These are phyloP conservation scores for Cottus gobio DNA, from an alignment of 2,113 vertebrate species.

Conservation along the genomic window DNA sequence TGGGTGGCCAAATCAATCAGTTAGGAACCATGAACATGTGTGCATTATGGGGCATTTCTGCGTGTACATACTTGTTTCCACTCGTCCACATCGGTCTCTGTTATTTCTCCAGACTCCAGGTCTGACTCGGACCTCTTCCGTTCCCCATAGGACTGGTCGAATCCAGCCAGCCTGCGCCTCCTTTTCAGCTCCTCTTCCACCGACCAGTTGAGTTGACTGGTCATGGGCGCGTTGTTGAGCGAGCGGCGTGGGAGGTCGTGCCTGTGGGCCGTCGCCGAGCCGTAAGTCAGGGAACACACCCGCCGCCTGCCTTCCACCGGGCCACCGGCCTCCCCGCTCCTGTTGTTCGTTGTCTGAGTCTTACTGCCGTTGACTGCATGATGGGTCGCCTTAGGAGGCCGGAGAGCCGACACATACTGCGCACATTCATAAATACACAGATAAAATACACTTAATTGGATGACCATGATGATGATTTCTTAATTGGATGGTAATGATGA, in stretches of 20 bases:
- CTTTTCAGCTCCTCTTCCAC: conserved; percentile 85
- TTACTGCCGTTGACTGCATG: neutral
- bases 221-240: conserved; percentile 52
- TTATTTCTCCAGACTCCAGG: conserved; percentile 52
- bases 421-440: neutral
- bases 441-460: neutral
- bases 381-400: conserved; percentile 77
- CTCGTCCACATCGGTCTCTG: conserved; percentile 74
- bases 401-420: conserved; percentile 89
- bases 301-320: conserved; percentile 42
- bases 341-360: neutral
- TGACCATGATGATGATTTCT: neutral
- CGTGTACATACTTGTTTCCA: conserved; percentile 85
- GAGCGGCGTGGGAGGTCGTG: conserved; percentile 52
- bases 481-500: no score
- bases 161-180: conserved; percentile 79
- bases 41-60: neutral
- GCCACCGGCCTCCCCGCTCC: neutral
- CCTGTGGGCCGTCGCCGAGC: neutral
- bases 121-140: conserved; percentile 67
- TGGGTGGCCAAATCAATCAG: conserved; percentile 47
- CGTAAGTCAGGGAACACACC: conserved; percentile 64
- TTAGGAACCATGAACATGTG: neutral
- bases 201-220: conserved; percentile 60
- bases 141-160: conserved; percentile 67